Percentiles rank a stretch among this genome's conserved stretches.
Evolutionary conservation across 2,113 vertebrate species (phyloP).

Genomic region (Mola mola): DNA sequence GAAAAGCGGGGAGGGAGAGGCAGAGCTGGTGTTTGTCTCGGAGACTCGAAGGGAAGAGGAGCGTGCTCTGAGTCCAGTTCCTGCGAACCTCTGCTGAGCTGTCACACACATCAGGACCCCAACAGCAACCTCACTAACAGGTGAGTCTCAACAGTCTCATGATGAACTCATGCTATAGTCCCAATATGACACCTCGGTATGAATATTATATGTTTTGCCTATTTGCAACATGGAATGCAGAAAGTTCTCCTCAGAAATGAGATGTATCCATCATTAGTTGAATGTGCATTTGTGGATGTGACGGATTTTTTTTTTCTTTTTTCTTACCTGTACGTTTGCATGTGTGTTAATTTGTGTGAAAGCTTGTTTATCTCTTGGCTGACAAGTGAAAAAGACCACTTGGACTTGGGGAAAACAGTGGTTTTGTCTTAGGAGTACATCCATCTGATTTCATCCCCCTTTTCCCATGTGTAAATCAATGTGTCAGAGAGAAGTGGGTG

Average conservation of each 20-base stretch:
- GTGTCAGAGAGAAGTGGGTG: conserved; percentile 60
- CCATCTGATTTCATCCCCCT: conserved; percentile 21
- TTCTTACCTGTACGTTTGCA: neutral
- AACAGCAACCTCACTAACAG: conserved; percentile 56
- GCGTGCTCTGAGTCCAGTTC: conserved; percentile 33
- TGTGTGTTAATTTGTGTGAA: conserved; percentile 32
- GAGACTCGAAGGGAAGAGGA: conserved; percentile 53
- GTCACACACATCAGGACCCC: conserved; percentile 29
- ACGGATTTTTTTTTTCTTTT: neutral
- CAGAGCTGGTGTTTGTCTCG: conserved; percentile 68
- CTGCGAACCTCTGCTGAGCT: conserved; percentile 37
- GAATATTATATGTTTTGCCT: too few relatives aligned
- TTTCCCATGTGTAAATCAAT: conserved; percentile 55
- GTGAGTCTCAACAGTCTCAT: conserved; percentile 53
- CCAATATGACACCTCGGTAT: too few relatives aligned
- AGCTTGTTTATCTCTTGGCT: conserved; percentile 56
- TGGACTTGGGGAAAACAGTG: conserved; percentile 35
- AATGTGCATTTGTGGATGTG: neutral
- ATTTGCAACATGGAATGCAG: neutral
- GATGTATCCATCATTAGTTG: conserved; percentile 26
- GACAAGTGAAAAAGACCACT: conserved; percentile 53
- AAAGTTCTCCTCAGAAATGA: conserved; percentile 39
- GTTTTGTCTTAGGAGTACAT: conserved; percentile 25
- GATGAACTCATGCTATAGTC: too few relatives aligned
- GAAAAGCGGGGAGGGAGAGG: conserved; percentile 57